Evolutionary conservation across 2,797 vertebrate genomes (phyloP).

Genomic region (Chlorospingus flavigularis): DNA sequence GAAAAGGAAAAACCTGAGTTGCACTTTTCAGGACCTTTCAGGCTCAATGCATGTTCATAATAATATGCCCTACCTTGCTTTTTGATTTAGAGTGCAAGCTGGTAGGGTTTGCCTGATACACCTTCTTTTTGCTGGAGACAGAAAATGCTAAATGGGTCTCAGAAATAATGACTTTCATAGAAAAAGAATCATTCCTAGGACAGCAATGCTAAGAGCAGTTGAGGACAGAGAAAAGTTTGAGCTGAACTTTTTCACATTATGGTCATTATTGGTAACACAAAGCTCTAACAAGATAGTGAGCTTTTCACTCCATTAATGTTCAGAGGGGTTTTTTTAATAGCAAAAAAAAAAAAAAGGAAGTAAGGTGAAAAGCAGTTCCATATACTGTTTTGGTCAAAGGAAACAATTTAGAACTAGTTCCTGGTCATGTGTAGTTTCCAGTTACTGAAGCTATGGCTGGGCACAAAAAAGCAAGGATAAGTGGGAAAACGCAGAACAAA

Average conservation of each 20-base stretch:
- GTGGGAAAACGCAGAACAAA: neutral
- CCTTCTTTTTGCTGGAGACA: neutral
- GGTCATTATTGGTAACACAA: neutral
- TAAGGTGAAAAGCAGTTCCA: accelerated
- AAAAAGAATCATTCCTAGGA: neutral
- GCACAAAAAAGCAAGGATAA: neutral
- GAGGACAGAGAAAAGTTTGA: neutral
- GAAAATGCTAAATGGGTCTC: neutral
- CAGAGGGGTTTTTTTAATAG: neutral
- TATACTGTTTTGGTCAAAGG: neutral
- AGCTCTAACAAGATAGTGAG: neutral
- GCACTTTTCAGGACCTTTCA: neutral
- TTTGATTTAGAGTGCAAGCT: slow-evolving; percentile 1
- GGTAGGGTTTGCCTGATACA: neutral
- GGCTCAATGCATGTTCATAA: neutral
- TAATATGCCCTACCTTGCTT: neutral
- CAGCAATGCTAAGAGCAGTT: neutral
- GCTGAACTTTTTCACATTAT: neutral
- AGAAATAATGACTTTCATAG: neutral
- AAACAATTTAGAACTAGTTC: neutral
- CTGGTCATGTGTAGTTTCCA: accelerated
- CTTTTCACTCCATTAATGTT: neutral
- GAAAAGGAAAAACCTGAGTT: neutral
- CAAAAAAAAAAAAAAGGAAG: no score
- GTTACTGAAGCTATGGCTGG: neutral